Percentiles rank a stretch among this genome's conserved stretches.
Conservation (phyloP, 2,797 vertebrate species). For the Betta splendens region DNA sequence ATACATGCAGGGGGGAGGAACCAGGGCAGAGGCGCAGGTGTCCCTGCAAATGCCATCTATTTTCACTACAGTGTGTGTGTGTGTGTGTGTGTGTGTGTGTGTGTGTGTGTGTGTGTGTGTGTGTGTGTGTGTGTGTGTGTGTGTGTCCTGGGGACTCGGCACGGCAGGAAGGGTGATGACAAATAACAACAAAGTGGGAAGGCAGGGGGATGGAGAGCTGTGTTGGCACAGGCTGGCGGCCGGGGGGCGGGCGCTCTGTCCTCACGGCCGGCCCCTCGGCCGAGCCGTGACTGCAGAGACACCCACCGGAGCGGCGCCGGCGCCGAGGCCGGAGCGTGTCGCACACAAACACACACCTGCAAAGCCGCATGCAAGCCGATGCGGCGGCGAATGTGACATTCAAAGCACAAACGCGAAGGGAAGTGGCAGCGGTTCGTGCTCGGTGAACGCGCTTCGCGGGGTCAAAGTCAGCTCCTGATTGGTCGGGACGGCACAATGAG, state of each 20-base stretch:
- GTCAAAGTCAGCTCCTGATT: no score
- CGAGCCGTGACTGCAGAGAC: constrained; percentile 64
- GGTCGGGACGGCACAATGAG: no score
- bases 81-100: constrained; percentile 24
- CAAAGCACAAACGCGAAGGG: no score
- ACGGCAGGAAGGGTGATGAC: constrained; percentile 46
- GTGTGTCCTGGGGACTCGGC: constrained; percentile 10
- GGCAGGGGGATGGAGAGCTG: constrained; percentile 47
- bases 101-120: constrained; percentile 8
- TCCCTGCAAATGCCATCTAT: constrained; percentile 59
- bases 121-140: constrained; percentile 6
- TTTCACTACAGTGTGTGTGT: constrained; percentile 21
- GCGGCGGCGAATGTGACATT: background rate
- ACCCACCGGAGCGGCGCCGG: constrained; percentile 41
- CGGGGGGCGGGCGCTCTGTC: constrained; percentile 43
- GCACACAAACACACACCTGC: constrained; percentile 30
- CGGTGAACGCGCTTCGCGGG: no score
- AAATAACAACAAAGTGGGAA: constrained; percentile 70
- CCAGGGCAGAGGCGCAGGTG: constrained; percentile 60
- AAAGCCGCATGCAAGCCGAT: background rate
- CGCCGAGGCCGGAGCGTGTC: constrained; percentile 24
- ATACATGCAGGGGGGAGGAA: constrained; percentile 5
- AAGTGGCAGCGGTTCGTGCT: no score
- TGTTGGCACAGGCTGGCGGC: constrained; percentile 53
- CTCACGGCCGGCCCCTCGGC: constrained; percentile 48